These are phyloP conservation scores for Pelochelys cantorii DNA, from an alignment of 2,797 vertebrate genomes.

Conservation along the genomic window DNA sequence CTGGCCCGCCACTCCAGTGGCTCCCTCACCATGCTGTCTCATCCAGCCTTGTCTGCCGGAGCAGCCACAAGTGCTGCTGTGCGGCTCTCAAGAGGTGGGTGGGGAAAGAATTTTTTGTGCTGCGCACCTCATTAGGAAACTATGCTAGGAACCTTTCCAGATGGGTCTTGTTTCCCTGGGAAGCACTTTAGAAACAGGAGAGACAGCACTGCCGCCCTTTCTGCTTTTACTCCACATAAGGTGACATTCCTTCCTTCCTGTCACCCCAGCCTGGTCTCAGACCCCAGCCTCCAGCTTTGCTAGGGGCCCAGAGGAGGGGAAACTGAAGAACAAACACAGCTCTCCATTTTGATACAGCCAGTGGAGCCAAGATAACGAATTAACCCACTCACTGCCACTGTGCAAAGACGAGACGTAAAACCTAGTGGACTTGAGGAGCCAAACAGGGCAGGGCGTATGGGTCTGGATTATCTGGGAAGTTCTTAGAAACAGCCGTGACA, in stretches of 20 bases:
- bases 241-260: background rate
- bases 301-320: background rate
- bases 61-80: no score
- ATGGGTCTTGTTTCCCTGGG: background rate
- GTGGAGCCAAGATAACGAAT: conserved; percentile 48
- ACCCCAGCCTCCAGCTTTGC: background rate
- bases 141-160: background rate
- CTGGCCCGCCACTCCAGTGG: no score
- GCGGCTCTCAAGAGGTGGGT: no score
- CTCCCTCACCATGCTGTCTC: no score
- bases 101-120: no score
- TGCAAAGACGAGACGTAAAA: conserved; percentile 56
- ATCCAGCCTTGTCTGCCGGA: no score
- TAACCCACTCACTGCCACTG: background rate
- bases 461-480: no score
- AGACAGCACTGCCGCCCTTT: background rate
- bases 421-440: background rate
- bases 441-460: conserved; percentile 8
- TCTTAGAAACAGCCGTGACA: no score
- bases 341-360: accelerated
- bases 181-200: background rate
- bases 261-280: background rate
- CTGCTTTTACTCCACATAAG: background rate
- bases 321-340: background rate
- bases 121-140: no score